These are phyloP conservation scores for Heterodera schachtii DNA, from an alignment of 1,140 invertebrate species.

Conservation along the genomic window DNA sequence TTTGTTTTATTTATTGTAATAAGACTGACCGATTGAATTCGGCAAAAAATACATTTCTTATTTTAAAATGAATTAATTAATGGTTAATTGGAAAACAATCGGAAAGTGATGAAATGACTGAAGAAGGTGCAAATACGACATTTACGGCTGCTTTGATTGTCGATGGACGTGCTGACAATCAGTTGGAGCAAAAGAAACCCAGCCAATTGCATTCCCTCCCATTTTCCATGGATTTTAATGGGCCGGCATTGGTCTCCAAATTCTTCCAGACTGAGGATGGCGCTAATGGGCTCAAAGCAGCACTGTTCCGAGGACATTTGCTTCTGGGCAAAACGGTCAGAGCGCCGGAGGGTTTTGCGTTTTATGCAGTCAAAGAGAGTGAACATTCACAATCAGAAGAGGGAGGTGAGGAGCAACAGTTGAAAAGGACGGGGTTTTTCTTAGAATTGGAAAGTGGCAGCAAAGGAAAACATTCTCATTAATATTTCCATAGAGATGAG, in stretches of 20 bases:
- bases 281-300: slow-evolving; percentile 14
- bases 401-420: background rate
- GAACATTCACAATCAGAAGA: background rate
- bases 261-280: slow-evolving; percentile 29
- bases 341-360: slow-evolving; percentile 7
- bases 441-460: too few species aligned
- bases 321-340: slow-evolving; percentile 6
- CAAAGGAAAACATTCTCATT: too few species aligned
- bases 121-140: background rate
- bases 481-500: background rate
- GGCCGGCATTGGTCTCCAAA: slow-evolving; percentile 22
- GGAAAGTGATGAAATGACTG: too few species aligned
- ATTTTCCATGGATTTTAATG: slow-evolving; percentile 23
- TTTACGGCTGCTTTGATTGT: slow-evolving; percentile 7
- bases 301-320: slow-evolving; percentile 29
- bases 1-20: too few species aligned
- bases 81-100: too few species aligned
- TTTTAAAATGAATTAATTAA: slow-evolving; percentile 23
- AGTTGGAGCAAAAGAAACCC: background rate
- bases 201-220: slow-evolving; percentile 22
- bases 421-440: too few species aligned
- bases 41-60: too few species aligned
- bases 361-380: slow-evolving; percentile 21
- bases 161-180: background rate
- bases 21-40: too few species aligned